Evolutionary conservation across 2,797 vertebrate species (phyloP).

Genomic region (Chaunax sp.): DNA sequence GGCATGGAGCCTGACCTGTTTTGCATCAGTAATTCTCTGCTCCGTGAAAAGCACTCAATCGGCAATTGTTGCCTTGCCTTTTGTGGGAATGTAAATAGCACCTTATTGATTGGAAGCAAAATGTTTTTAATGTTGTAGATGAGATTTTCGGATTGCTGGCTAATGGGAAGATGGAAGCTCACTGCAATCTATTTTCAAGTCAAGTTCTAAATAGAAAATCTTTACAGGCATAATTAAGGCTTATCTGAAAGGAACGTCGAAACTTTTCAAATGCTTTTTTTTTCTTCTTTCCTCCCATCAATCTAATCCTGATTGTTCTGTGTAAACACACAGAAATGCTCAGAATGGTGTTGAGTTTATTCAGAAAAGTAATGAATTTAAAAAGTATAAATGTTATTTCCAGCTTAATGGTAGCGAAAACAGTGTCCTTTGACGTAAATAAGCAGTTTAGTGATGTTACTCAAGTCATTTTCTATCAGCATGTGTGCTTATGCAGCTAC

Average conservation of each 20-base stretch:
- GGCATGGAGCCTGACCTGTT: slow-evolving; percentile 76
- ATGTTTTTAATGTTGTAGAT: slow-evolving; percentile 90
- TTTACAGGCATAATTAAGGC: slow-evolving; percentile 85
- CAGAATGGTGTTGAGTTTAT: slow-evolving; percentile 48
- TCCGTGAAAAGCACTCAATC: slow-evolving; percentile 74
- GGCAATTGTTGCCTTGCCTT: slow-evolving; percentile 81
- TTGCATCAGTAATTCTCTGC: slow-evolving; percentile 78
- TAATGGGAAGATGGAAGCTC: slow-evolving; percentile 84
- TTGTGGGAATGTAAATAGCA: slow-evolving; percentile 83
- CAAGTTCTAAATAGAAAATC: slow-evolving; percentile 88
- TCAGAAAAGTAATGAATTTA: slow-evolving; percentile 67
- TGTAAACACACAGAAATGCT: slow-evolving; percentile 65
- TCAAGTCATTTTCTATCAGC: slow-evolving; percentile 34
- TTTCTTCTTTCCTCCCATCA: slow-evolving; percentile 33
- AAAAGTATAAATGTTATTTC: slow-evolving; percentile 65
- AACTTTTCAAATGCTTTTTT: slow-evolving; percentile 70
- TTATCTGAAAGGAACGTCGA: slow-evolving; percentile 82
- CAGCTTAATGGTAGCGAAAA: slow-evolving; percentile 42
- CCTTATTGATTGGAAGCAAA: slow-evolving; percentile 86
- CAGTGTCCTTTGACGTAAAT: slow-evolving; percentile 32
- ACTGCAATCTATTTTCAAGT: slow-evolving; percentile 86
- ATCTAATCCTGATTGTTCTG: slow-evolving; percentile 57
- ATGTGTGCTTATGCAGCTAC: slow-evolving; percentile 10
- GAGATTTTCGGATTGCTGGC: slow-evolving; percentile 86
- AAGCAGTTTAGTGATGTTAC: slow-evolving; percentile 39